Conservation (phyloP, 2,113 vertebrate genomes). For the Panthera tigris region DNA sequence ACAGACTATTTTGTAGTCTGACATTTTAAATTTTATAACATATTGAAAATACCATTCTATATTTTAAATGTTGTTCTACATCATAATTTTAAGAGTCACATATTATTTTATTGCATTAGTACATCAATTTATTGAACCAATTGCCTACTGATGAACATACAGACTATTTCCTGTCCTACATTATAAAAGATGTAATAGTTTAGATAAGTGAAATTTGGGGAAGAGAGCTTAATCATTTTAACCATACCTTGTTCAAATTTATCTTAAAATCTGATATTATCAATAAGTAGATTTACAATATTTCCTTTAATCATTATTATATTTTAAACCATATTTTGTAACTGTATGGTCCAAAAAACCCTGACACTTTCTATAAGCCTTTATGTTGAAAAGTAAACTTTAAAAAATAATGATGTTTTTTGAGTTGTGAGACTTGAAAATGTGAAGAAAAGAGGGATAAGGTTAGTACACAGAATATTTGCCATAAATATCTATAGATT, state of each 20-base stretch:
- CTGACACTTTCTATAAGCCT: background rate
- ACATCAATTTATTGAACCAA: background rate
- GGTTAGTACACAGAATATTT: background rate
- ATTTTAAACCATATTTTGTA: background rate
- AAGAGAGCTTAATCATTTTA: background rate
- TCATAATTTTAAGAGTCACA: background rate
- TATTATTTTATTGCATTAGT: background rate
- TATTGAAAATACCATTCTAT: background rate
- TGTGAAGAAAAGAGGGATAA: background rate
- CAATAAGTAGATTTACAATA: background rate
- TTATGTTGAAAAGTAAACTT: background rate
- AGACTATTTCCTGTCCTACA: background rate
- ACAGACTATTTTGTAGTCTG: background rate
- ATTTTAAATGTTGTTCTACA: background rate
- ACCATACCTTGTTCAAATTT: background rate
- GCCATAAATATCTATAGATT: background rate
- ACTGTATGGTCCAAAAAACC: background rate
- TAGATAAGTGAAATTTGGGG: background rate
- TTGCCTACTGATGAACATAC: background rate
- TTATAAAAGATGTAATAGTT: background rate
- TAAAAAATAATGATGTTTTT: background rate
- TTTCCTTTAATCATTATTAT: background rate
- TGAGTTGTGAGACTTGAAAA: background rate
- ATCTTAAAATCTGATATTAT: conserved; percentile 2
- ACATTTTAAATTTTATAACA: background rate